Conservation (phyloP, 2,113 vertebrate genomes). For the Myotis lucifugus region DNA sequence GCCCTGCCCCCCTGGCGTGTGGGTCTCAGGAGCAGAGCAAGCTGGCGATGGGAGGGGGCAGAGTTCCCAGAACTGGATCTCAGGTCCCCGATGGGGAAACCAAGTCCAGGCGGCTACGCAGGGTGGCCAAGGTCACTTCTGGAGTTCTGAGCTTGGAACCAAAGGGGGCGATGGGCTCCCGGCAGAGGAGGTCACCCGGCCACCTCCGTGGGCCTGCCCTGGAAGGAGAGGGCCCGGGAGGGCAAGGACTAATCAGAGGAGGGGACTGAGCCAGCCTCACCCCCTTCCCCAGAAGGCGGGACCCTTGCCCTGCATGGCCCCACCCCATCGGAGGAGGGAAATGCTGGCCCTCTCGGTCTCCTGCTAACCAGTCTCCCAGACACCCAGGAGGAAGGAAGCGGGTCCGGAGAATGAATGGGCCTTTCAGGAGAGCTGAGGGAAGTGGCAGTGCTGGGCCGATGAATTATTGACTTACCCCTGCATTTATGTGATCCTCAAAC, state of each 20-base stretch:
- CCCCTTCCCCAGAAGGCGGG: not conserved
- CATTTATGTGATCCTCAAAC: not conserved
- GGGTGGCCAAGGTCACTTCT: not conserved
- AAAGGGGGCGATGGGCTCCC: not conserved
- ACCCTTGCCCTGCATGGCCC: not conserved
- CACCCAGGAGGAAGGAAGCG: not conserved
- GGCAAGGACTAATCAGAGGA: not conserved
- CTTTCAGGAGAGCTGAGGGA: not conserved
- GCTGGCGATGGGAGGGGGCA: not conserved
- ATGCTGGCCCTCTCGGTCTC: not conserved
- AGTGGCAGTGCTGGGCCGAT: not conserved
- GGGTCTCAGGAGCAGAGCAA: not conserved
- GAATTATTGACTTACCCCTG: not conserved
- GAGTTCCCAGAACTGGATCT: not conserved
- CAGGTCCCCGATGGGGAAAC: not conserved
- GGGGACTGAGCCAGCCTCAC: not conserved
- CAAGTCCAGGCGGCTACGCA: not conserved
- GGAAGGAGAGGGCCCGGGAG: not conserved
- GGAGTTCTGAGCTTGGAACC: not conserved
- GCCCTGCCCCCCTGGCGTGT: rapidly evolving
- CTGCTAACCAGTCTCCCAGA: too few relatives aligned
- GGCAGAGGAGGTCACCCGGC: not conserved
- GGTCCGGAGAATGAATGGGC: not conserved
- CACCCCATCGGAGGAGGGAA: not conserved
- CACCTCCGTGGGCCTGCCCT: not conserved